A percentile compares a stretch with the other conserved stretches of the same genome.
These are phyloP conservation scores for Thereuonema tuberculata DNA, from an alignment of 1,140 invertebrate genomes.

Conservation along the genomic window DNA sequence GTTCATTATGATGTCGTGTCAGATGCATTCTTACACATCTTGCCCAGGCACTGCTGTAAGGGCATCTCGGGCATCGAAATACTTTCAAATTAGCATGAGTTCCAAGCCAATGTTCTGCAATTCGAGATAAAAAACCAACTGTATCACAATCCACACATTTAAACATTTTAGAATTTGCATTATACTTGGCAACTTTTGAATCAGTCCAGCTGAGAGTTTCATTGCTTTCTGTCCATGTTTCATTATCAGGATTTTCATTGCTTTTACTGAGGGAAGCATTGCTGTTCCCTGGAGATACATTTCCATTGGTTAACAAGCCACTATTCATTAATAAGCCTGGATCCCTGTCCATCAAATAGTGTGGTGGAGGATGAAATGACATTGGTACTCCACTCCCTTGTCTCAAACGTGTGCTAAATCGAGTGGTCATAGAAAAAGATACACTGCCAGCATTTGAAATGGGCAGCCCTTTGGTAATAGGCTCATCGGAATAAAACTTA, in stretches of 20 bases:
- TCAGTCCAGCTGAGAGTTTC: slow-evolving; percentile 50
- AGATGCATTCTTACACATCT: slow-evolving; percentile 56
- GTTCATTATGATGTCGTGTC: slow-evolving; percentile 44
- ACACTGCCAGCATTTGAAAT: slow-evolving; percentile 12
- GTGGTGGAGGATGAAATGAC: not conserved
- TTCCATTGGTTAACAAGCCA: not conserved
- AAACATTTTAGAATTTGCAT: slow-evolving; percentile 53
- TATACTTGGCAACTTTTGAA: slow-evolving; percentile 54
- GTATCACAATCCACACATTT: slow-evolving; percentile 61
- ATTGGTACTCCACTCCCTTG: slow-evolving; percentile 8
- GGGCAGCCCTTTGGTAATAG: slow-evolving; percentile 16
- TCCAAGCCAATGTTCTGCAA: slow-evolving; percentile 70
- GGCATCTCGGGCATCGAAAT: slow-evolving; percentile 54
- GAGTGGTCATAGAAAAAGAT: slow-evolving; percentile 16
- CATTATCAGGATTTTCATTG: slow-evolving; percentile 22
- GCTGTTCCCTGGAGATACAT: slow-evolving; percentile 2
- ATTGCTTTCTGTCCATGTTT: slow-evolving; percentile 52
- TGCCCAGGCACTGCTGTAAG: slow-evolving; percentile 58
- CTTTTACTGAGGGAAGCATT: slow-evolving; percentile 14
- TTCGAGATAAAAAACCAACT: slow-evolving; percentile 56
- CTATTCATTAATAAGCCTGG: slow-evolving; percentile 5
- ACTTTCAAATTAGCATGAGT: slow-evolving; percentile 58
- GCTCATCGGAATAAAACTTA: slow-evolving; percentile 71
- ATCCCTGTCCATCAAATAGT: not conserved
- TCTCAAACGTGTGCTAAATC: slow-evolving; percentile 15